A percentile compares a stretch with the other conserved stretches of the same genome.
Conservation (phyloP, 2,888 invertebrate species). For the Amaurobius ferox region DNA sequence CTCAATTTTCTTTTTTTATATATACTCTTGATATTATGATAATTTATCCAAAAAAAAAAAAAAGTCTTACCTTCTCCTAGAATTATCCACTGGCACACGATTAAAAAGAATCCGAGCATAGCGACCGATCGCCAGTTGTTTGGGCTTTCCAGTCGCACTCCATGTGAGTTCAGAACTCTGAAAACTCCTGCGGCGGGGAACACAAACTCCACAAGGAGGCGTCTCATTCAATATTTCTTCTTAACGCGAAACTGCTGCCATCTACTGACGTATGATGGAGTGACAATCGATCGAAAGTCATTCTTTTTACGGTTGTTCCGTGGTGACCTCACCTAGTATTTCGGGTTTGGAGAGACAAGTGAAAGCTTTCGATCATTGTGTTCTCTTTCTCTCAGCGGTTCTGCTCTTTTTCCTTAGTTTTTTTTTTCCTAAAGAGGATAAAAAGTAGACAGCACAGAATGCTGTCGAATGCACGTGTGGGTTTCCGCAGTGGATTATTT, state of each 20-base stretch:
- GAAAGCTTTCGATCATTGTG: slow-evolving; percentile 66
- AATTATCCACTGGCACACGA: slow-evolving; percentile 50
- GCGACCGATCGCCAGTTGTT: slow-evolving; percentile 43
- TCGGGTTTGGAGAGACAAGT: slow-evolving; percentile 61
- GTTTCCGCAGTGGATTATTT: slow-evolving; percentile 54
- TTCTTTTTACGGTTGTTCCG: slow-evolving; percentile 50
- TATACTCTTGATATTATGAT: too few relatives aligned
- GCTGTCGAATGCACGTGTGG: slow-evolving; percentile 61
- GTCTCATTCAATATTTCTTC: neutral
- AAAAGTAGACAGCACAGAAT: slow-evolving; percentile 47
- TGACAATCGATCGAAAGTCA: slow-evolving; percentile 59
- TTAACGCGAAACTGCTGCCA: slow-evolving; percentile 27
- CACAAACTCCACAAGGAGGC: slow-evolving; percentile 18
- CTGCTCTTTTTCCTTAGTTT: slow-evolving; percentile 19
- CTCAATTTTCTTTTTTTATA: too few relatives aligned
- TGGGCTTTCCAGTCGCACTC: slow-evolving; percentile 33
- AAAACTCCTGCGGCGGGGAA: slow-evolving; percentile 38
- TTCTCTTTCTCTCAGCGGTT: slow-evolving; percentile 14
- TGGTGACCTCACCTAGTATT: slow-evolving; percentile 63
- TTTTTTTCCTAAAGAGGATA: slow-evolving; percentile 24
- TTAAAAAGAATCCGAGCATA: slow-evolving; percentile 63
- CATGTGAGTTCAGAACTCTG: slow-evolving; percentile 62
- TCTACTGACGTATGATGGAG: slow-evolving; percentile 21
- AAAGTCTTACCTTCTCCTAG: slow-evolving; percentile 51
- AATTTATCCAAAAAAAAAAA: too few relatives aligned